phyloP scores from a whole-genome alignment of 2,113 vertebrate genomes.

The Pteruthius melanotis region DNA sequence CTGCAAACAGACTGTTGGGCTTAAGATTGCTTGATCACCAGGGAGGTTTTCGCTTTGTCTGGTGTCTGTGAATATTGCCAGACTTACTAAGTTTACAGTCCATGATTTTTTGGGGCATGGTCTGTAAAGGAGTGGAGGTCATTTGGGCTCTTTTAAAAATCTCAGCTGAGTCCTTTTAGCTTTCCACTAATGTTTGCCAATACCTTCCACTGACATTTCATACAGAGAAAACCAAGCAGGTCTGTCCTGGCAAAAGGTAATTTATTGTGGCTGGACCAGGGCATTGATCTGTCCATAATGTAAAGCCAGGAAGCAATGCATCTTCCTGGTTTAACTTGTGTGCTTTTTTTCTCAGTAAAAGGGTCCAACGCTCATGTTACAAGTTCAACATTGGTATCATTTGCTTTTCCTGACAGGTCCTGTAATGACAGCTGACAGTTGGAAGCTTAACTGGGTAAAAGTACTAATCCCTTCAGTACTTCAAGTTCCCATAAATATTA shows the following conservation, averaged over 20 bases:
- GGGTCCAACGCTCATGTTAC: slow-evolving; percentile 21
- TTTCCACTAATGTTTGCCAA: neutral
- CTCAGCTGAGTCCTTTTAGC: neutral
- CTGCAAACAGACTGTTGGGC: neutral
- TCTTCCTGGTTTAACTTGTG: slow-evolving; percentile 34
- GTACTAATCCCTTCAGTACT: slow-evolving; percentile 65
- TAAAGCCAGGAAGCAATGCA: slow-evolving; percentile 36
- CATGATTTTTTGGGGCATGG: neutral
- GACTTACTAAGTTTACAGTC: neutral
- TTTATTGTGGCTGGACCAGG: slow-evolving; percentile 28
- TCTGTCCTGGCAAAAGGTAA: slow-evolving; percentile 9
- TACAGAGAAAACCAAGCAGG: neutral
- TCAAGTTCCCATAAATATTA: slow-evolving; percentile 66
- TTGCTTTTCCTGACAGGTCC: slow-evolving; percentile 58
- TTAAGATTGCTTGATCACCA: neutral
- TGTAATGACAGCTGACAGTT: slow-evolving; percentile 60
- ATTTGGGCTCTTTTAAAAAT: neutral
- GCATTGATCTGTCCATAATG: slow-evolving; percentile 55
- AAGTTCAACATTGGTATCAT: slow-evolving; percentile 49
- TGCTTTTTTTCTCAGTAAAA: slow-evolving; percentile 47
- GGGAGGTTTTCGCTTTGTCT: neutral
- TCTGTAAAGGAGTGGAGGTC: neutral
- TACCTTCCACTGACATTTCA: neutral
- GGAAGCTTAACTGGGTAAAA: slow-evolving; percentile 66
- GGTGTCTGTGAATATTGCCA: neutral